Percentiles rank a stretch among this genome's conserved stretches.
Conservation (phyloP, 2,888 invertebrate species). For the Lottia scabra region DNA sequence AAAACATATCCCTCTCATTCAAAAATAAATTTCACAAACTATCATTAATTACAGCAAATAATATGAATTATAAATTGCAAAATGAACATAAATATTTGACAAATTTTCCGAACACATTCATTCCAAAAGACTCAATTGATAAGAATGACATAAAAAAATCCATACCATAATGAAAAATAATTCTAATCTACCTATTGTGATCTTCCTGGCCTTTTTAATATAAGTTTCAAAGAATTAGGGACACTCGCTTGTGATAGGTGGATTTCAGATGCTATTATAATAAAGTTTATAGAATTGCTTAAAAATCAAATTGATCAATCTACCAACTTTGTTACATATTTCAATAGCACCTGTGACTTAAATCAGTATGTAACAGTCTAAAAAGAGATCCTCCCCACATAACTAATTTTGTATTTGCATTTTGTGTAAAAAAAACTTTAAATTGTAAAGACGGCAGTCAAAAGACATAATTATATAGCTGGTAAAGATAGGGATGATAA, state of each 20-base stretch:
- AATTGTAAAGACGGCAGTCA: no score
- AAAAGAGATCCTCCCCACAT: no score
- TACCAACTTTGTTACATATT: no score
- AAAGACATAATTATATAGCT: no score
- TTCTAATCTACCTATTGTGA: background rate
- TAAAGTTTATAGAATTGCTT: background rate
- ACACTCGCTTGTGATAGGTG: background rate
- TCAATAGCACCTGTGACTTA: no score
- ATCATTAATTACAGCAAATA: background rate
- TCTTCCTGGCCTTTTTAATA: background rate
- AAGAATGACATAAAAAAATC: background rate
- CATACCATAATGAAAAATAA: background rate
- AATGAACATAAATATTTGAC: background rate
- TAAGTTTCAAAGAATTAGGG: background rate
- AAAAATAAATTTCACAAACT: no score
- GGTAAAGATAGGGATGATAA: no score
- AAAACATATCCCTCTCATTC: no score
- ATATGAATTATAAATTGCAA: background rate
- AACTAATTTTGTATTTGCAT: no score
- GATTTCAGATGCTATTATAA: background rate
- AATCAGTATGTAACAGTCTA: no score
- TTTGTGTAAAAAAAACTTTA: no score
- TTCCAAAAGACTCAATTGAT: background rate
- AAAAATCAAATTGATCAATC: no score
- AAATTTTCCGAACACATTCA: background rate